Evolutionary conservation across 2,888 invertebrate species (phyloP).

Genomic region (Hylaea fasciaria): DNA sequence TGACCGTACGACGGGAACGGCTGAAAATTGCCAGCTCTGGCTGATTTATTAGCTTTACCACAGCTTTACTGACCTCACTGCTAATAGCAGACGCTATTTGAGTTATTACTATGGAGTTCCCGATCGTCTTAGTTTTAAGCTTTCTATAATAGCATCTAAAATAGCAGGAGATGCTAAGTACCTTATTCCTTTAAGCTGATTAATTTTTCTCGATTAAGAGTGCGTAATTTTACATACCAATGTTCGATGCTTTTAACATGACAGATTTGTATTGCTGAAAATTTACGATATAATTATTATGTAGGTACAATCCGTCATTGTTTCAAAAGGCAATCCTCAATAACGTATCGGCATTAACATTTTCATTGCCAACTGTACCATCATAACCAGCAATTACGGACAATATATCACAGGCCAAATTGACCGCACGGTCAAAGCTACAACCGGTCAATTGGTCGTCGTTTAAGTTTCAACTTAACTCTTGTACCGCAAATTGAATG

Average conservation of each 20-base stretch:
- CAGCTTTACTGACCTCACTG: constrained; percentile 35
- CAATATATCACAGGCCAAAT: constrained; percentile 54
- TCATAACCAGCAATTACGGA: constrained; percentile 54
- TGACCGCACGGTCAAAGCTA: constrained; percentile 46
- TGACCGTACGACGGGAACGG: constrained; percentile 37
- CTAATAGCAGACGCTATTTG: constrained; percentile 11
- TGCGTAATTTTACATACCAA: too few species aligned
- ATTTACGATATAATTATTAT: too few species aligned
- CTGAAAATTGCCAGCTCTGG: constrained; percentile 40
- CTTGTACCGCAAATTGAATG: constrained; percentile 40
- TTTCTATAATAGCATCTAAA: too few species aligned
- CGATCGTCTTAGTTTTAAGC: neutral
- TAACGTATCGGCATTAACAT: constrained; percentile 31
- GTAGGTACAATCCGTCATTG: too few species aligned
- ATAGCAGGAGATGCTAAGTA: too few species aligned
- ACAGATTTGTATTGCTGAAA: too few species aligned
- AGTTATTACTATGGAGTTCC: neutral
- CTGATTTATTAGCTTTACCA: constrained; percentile 38
- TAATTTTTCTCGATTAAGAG: too few species aligned
- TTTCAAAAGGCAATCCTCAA: constrained; percentile 16
- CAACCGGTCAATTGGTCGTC: constrained; percentile 53
- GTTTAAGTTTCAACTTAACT: constrained; percentile 36
- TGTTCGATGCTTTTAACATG: too few species aligned
- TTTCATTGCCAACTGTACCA: constrained; percentile 43
- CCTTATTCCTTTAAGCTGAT: too few species aligned